A percentile compares a stretch with the other conserved stretches of the same genome.
These are phyloP conservation scores for Tetragonisca angustula DNA, from an alignment of 2,888 invertebrate genomes.

Conservation along the genomic window DNA sequence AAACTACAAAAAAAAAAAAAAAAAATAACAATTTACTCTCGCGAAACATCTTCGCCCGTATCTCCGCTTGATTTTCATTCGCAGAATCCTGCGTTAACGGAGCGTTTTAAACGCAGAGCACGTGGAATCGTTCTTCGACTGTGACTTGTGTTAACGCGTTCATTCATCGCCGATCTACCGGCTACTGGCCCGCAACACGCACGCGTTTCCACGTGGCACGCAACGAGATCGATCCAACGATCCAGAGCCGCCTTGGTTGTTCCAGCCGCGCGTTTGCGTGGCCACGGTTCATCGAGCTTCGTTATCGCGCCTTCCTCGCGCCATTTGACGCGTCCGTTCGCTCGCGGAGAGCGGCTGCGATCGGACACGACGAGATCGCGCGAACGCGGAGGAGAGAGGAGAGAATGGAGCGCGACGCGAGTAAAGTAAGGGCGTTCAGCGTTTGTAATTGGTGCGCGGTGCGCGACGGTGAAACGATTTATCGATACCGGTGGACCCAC, in stretches of 20 bases:
- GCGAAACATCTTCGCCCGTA: no score
- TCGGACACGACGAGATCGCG: constrained; percentile 44
- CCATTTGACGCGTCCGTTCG: constrained; percentile 15
- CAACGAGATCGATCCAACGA: constrained; percentile 19
- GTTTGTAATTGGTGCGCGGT: constrained; percentile 61
- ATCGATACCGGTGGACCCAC: constrained; percentile 63
- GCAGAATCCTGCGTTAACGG: no score
- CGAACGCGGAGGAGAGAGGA: constrained; percentile 4
- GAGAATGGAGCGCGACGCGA: no score
- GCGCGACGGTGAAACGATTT: constrained; percentile 65
- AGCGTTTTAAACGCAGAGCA: no score
- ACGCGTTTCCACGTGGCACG: not conserved
- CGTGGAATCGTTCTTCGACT: not conserved
- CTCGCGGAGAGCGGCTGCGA: constrained; percentile 22
- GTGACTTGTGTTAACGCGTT: constrained; percentile 3
- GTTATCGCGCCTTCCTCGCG: constrained; percentile 38
- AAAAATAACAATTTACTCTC: no score
- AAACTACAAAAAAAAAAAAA: no score
- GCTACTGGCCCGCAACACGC: not conserved
- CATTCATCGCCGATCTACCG: constrained; percentile 1
- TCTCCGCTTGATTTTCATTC: no score
- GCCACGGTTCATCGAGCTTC: constrained; percentile 17
- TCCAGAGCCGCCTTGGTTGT: not conserved
- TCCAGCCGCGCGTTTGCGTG: no score
- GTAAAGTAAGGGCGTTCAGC: constrained; percentile 26